Conservation (phyloP, 1,140 invertebrate species). For the Cecropterus lyciades region DNA sequence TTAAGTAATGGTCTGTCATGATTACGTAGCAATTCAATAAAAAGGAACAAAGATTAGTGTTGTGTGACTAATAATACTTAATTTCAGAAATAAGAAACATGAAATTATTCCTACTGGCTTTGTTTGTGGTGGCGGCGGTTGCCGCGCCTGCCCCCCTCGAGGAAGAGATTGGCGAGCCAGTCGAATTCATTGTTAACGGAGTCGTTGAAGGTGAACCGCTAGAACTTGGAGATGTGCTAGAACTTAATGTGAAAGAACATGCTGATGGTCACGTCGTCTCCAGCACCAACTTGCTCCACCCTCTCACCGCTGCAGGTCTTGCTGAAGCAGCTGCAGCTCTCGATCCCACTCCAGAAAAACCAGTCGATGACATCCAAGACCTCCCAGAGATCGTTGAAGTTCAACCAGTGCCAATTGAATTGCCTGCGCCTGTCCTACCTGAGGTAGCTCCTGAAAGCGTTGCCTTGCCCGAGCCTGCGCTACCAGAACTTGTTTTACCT, state of each 20-base stretch:
- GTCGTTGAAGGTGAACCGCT: slow-evolving; percentile 50
- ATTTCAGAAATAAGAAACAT: slow-evolving; percentile 40
- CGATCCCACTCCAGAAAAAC: too few relatives aligned
- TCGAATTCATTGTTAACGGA: slow-evolving; percentile 62
- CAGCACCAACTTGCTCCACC: slow-evolving; percentile 47
- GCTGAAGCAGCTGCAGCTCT: slow-evolving; percentile 49
- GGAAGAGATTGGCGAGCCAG: slow-evolving; percentile 37
- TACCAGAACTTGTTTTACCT: slow-evolving; percentile 31
- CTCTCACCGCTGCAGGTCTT: slow-evolving; percentile 49
- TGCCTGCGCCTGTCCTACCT: slow-evolving; percentile 32
- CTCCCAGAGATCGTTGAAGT: slow-evolving; percentile 34
- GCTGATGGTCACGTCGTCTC: slow-evolving; percentile 43
- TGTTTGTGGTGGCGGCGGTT: slow-evolving; percentile 54
- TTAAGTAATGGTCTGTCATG: neutral
- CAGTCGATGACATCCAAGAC: too few relatives aligned
- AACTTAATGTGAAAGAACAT: slow-evolving; percentile 54
- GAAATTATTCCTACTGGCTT: slow-evolving; percentile 57
- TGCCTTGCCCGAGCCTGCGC: slow-evolving; percentile 3
- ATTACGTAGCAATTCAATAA: neutral
- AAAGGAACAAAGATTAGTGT: neutral
- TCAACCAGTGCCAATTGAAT: slow-evolving; percentile 18
- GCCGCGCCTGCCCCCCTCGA: slow-evolving; percentile 46
- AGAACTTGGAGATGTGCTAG: slow-evolving; percentile 52
- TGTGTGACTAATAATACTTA: neutral
- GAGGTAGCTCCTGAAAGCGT: slow-evolving; percentile 39